Conservation (phyloP, 2,888 invertebrate genomes). For the Erannis defoliaria region DNA sequence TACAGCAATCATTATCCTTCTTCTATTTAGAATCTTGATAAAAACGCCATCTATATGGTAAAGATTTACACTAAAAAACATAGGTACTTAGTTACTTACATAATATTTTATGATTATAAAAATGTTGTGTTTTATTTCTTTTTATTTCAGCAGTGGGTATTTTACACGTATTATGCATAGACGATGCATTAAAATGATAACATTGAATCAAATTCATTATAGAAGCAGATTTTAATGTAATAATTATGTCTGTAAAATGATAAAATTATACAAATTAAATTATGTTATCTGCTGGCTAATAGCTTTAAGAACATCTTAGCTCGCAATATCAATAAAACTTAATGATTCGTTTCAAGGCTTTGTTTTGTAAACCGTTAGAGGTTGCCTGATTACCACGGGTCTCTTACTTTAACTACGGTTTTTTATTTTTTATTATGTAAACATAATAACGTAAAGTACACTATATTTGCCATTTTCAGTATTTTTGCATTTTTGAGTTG, state of each 20-base stretch:
- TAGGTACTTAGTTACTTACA: too few relatives aligned
- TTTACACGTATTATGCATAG: not conserved
- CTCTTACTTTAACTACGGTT: not conserved
- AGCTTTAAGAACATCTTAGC: constrained; percentile 5
- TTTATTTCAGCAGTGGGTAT: not conserved
- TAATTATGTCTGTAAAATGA: constrained; percentile 19
- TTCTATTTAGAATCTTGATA: too few relatives aligned
- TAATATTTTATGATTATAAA: too few relatives aligned
- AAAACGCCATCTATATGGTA: too few relatives aligned
- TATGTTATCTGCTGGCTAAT: constrained; percentile 24
- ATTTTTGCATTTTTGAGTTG: too few relatives aligned
- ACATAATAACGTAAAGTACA: too few relatives aligned
- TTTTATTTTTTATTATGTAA: too few relatives aligned
- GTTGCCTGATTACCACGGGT: constrained; percentile 14
- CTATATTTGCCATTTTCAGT: too few relatives aligned
- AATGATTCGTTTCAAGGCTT: constrained; percentile 39
- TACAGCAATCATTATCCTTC: too few relatives aligned
- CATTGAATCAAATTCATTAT: constrained; percentile 1
- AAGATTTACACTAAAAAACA: not conserved
- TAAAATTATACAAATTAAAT: constrained; percentile 30
- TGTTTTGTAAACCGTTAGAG: constrained; percentile 24
- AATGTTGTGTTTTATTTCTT: not conserved
- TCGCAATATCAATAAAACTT: constrained; percentile 42
- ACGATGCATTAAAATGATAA: constrained; percentile 8
- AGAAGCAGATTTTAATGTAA: constrained; percentile 7